Conservation (phyloP, 2,113 vertebrate genomes). For the Entosphenus tridentatus region DNA sequence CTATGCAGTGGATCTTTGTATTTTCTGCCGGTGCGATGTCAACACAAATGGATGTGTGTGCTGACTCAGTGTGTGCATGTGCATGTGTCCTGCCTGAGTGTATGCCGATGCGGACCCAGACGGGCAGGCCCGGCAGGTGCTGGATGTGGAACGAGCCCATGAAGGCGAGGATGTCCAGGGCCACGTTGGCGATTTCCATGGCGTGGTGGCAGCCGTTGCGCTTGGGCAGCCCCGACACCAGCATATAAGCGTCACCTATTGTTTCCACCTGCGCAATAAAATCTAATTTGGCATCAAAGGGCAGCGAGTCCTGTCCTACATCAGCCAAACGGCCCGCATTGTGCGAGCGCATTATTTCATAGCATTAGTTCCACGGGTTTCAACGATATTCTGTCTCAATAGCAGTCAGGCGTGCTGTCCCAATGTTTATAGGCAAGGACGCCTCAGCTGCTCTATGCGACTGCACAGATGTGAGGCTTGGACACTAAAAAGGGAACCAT, state of each 20-base stretch:
- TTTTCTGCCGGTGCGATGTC: neutral
- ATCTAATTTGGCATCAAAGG: too few relatives aligned
- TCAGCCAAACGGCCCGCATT: too few relatives aligned
- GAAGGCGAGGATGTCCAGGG: slow-evolving; percentile 75
- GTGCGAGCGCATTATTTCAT: too few relatives aligned
- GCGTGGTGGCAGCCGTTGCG: slow-evolving; percentile 74
- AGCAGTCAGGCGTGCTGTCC: too few relatives aligned
- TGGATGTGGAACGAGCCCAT: slow-evolving; percentile 67
- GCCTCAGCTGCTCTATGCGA: too few relatives aligned
- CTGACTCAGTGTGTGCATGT: neutral
- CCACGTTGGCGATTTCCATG: slow-evolving; percentile 78
- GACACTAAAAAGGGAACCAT: too few relatives aligned
- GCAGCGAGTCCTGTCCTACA: too few relatives aligned
- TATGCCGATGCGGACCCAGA: slow-evolving; percentile 91
- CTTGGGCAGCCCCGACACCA: slow-evolving; percentile 69
- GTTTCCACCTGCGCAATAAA: slow-evolving; percentile 53
- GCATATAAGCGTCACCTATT: slow-evolving; percentile 93
- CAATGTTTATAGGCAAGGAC: too few relatives aligned
- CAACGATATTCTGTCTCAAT: too few relatives aligned
- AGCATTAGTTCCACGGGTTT: too few relatives aligned
- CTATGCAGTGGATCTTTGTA: too few relatives aligned
- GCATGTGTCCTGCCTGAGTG: slow-evolving; percentile 49
- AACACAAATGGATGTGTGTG: neutral
- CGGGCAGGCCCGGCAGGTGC: slow-evolving; percentile 68
- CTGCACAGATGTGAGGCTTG: too few relatives aligned